A percentile compares a stretch with the other conserved stretches of the same genome.
These are phyloP conservation scores for Fopius arisanus DNA, from an alignment of 1,140 invertebrate species.

Conservation along the genomic window DNA sequence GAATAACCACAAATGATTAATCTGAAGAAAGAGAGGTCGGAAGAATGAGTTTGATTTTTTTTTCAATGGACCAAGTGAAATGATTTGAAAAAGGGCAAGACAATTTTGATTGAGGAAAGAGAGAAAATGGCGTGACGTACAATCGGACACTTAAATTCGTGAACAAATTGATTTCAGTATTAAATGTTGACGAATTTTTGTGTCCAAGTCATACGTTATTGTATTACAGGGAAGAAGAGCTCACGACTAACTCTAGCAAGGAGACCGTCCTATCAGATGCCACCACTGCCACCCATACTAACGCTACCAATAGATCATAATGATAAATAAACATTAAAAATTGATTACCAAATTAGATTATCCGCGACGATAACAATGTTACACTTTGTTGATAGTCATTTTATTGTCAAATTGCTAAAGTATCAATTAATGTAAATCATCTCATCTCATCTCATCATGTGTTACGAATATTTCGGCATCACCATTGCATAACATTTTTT, in stretches of 20 bases:
- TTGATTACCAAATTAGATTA: constrained; percentile 19
- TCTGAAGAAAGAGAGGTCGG: constrained; percentile 15
- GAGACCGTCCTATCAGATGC: constrained; percentile 61
- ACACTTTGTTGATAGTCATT: not conserved
- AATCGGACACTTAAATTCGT: too few species aligned
- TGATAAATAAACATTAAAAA: constrained; percentile 17
- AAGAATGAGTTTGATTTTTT: too few species aligned
- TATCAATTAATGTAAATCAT: constrained; percentile 10
- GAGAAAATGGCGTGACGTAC: constrained; percentile 44
- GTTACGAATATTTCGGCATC: constrained; percentile 54
- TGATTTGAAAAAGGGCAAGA: constrained; percentile 33
- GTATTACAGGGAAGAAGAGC: constrained; percentile 63
- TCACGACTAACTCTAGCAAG: constrained; percentile 62
- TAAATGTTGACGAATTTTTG: too few species aligned
- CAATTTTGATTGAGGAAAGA: constrained; percentile 33
- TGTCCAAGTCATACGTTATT: constrained; percentile 60
- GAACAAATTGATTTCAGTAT: too few species aligned
- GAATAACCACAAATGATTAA: not conserved
- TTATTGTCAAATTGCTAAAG: not conserved
- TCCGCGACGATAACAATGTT: constrained; percentile 10
- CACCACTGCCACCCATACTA: constrained; percentile 58
- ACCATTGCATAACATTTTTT: constrained; percentile 39
- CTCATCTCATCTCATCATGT: constrained; percentile 6
- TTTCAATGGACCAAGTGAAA: not conserved
- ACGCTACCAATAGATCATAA: constrained; percentile 51